A percentile compares a stretch with the other conserved stretches of the same genome.
Conservation (phyloP, 2,888 invertebrate species). For the Mechanitis mazaeus region DNA sequence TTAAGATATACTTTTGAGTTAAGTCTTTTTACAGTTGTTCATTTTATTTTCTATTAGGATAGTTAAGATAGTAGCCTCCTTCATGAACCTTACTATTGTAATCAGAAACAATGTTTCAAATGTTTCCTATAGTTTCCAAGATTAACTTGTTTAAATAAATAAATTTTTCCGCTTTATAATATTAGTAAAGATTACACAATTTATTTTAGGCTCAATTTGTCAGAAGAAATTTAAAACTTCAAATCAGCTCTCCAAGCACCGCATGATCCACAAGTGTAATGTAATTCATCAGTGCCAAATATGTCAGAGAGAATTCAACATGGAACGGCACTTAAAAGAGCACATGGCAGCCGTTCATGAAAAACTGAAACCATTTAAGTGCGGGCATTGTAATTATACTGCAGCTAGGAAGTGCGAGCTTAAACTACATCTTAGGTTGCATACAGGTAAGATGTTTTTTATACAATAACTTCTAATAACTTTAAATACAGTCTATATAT, state of each 20-base stretch:
- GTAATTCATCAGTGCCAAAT: constrained; percentile 67
- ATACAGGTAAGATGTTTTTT: constrained; percentile 75
- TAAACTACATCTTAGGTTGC: constrained; percentile 81
- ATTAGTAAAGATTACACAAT: not conserved
- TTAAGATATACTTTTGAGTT: too few species aligned
- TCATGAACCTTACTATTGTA: too few species aligned
- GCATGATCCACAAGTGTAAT: constrained; percentile 74
- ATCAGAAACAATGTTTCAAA: too few species aligned
- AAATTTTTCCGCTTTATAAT: too few species aligned
- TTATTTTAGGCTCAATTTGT: constrained; percentile 75
- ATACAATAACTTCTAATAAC: not conserved
- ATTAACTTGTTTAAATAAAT: not conserved
- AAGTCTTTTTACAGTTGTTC: too few species aligned
- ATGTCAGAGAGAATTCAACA: constrained; percentile 77
- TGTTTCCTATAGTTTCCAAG: too few species aligned
- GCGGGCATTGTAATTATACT: constrained; percentile 81
- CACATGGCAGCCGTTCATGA: constrained; percentile 81
- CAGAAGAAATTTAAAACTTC: constrained; percentile 87
- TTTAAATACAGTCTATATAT: too few species aligned
- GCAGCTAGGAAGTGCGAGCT: constrained; percentile 80
- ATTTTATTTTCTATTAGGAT: too few species aligned
- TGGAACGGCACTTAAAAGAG: constrained; percentile 64
- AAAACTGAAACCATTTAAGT: constrained; percentile 80
- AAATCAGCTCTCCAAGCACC: constrained; percentile 87
- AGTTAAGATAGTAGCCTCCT: too few species aligned